phyloP scores from a whole-genome alignment of 2,113 vertebrate genomes.

The Pachyramphus minor region DNA sequence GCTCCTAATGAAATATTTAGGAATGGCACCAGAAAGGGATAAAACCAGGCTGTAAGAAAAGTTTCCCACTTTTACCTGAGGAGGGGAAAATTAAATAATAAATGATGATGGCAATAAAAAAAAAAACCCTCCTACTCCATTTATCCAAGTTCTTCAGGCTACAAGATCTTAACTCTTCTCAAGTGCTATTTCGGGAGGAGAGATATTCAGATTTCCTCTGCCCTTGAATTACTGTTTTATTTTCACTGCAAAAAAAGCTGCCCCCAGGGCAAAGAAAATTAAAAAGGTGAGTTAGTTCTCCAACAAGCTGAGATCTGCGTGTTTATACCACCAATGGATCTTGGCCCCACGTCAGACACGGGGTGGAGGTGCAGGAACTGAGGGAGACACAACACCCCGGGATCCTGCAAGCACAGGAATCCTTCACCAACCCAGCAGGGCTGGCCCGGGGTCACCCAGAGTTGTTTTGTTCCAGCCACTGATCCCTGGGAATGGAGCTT shows the following conservation, averaged over 20 bases:
- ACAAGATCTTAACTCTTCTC: neutral
- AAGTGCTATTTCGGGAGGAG: neutral
- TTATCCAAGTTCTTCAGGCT: neutral
- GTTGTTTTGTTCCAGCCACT: neutral
- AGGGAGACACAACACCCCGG: neutral
- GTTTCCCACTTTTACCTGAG: neutral
- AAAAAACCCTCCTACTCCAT: neutral
- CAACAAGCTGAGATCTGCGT: neutral
- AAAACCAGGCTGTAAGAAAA: neutral
- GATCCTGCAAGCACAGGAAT: neutral
- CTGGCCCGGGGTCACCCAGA: neutral
- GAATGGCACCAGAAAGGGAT: neutral
- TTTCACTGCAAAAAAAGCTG: neutral
- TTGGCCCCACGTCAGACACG: neutral
- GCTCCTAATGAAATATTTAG: neutral
- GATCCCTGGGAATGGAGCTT: neutral
- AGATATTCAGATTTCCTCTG: neutral
- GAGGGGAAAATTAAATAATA: neutral
- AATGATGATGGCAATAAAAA: neutral
- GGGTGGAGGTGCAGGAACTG: slow-evolving; percentile 4
- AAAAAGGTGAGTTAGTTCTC: neutral
- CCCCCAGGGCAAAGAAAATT: neutral
- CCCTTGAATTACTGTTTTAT: neutral
- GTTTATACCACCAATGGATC: neutral
- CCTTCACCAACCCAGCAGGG: neutral